A percentile compares a stretch with the other conserved stretches of the same genome.
Conservation (phyloP, 2,113 vertebrate species). For the Cathartes aura region DNA sequence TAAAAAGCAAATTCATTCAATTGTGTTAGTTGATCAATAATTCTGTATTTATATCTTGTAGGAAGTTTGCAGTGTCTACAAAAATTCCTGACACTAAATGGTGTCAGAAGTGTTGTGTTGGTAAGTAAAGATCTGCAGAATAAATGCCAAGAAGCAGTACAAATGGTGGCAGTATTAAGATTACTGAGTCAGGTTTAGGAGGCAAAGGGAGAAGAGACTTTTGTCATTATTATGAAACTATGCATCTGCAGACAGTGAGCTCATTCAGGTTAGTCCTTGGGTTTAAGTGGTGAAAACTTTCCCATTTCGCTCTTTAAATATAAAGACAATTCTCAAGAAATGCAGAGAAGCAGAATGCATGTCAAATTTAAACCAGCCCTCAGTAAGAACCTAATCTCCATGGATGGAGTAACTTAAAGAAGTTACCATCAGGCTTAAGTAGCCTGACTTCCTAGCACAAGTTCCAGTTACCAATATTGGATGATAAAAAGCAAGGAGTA, state of each 20-base stretch:
- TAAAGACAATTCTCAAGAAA: background rate
- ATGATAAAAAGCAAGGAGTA: background rate
- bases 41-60: constrained; percentile 70
- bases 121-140: constrained; percentile 78
- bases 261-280: background rate
- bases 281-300: background rate
- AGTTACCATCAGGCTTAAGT: background rate
- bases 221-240: background rate
- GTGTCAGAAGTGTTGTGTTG: constrained; percentile 98
- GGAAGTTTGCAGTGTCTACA: constrained; percentile 96
- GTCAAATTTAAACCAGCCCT: background rate
- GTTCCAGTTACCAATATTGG: background rate
- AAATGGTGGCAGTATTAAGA: background rate
- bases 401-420: background rate
- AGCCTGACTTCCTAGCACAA: background rate
- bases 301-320: background rate
- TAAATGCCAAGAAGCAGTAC: background rate
- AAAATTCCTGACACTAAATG: constrained; percentile 99
- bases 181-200: background rate
- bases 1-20: background rate
- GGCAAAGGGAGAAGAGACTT: background rate
- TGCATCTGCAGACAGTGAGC: background rate
- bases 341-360: background rate
- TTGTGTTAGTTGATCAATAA: background rate
- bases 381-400: background rate